phyloP scores from a whole-genome alignment of 2,797 vertebrate genomes.

The Coregonus suidteri region DNA sequence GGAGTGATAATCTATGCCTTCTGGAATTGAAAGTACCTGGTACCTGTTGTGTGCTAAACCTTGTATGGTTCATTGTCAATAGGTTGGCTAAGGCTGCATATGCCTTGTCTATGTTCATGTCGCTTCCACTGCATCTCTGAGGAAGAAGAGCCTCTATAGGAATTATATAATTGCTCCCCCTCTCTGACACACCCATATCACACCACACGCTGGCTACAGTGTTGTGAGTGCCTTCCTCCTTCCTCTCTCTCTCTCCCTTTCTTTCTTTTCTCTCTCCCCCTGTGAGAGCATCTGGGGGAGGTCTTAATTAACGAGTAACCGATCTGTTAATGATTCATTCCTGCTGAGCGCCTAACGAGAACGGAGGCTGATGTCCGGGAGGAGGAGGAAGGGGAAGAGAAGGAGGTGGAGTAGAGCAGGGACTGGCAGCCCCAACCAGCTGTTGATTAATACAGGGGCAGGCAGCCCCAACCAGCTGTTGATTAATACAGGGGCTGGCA shows the following conservation, averaged over 20 bases:
- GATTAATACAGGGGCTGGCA: slow-evolving; percentile 64
- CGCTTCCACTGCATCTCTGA: too few relatives aligned
- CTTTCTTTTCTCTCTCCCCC: slow-evolving; percentile 43
- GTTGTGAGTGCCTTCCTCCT: background rate
- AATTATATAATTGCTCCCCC: too few relatives aligned
- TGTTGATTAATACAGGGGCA: slow-evolving; percentile 68
- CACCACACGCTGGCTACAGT: too few relatives aligned
- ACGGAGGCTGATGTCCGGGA: slow-evolving; percentile 25
- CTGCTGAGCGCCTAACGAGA: slow-evolving; percentile 54
- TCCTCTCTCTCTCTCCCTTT: background rate
- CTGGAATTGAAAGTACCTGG: too few relatives aligned
- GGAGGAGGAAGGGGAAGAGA: slow-evolving; percentile 70
- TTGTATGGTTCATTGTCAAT: too few relatives aligned
- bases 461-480: slow-evolving; percentile 27
- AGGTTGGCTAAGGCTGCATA: too few relatives aligned
- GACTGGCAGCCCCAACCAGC: slow-evolving; percentile 55
- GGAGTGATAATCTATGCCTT: too few relatives aligned
- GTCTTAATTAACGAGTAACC: slow-evolving; percentile 81
- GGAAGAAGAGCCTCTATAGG: too few relatives aligned
- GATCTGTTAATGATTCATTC: slow-evolving; percentile 78
- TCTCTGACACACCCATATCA: too few relatives aligned
- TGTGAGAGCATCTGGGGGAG: slow-evolving; percentile 81
- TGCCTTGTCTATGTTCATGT: too few relatives aligned
- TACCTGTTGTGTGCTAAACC: too few relatives aligned
- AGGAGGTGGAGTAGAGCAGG: slow-evolving; percentile 48